Evolutionary conservation across 2,888 invertebrate genomes (phyloP).

Genomic region (Torymus tubicola): DNA sequence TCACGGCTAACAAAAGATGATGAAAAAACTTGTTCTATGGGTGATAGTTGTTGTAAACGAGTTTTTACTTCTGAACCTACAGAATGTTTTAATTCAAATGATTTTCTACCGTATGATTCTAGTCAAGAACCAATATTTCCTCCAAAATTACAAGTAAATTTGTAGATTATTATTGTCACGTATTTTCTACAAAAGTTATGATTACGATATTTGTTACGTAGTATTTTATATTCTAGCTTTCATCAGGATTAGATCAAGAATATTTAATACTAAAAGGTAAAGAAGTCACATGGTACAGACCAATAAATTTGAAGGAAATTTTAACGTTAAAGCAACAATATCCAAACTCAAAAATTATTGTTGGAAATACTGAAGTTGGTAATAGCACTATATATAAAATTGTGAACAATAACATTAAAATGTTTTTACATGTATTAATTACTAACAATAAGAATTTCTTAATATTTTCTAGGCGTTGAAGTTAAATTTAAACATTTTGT

Average conservation of each 20-base stretch:
- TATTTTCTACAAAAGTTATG: no score
- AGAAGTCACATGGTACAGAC: slow-evolving; percentile 85
- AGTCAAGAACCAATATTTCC: slow-evolving; percentile 94
- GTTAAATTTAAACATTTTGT: slow-evolving; percentile 89
- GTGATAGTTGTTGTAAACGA: slow-evolving; percentile 81
- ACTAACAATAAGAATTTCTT: neutral
- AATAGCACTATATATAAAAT: no score
- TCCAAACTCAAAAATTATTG: slow-evolving; percentile 86
- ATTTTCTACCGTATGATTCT: slow-evolving; percentile 85
- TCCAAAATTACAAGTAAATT: slow-evolving; percentile 84
- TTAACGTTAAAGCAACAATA: slow-evolving; percentile 81
- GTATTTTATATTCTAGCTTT: no score
- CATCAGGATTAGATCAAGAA: slow-evolving; percentile 78
- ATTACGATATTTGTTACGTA: no score
- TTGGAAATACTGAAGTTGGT: slow-evolving; percentile 93
- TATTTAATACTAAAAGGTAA: slow-evolving; percentile 81
- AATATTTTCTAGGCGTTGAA: slow-evolving; percentile 89
- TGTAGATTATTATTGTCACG: no score
- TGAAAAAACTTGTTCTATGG: slow-evolving; percentile 79
- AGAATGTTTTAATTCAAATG: slow-evolving; percentile 78
- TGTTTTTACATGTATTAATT: neutral
- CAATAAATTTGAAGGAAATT: slow-evolving; percentile 81
- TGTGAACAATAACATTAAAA: no score
- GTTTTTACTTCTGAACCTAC: slow-evolving; percentile 66
- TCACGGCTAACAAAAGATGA: no score